Evolutionary conservation across 1,140 invertebrate genomes (phyloP).

Genomic region (Vollenhovia emeryi): DNA sequence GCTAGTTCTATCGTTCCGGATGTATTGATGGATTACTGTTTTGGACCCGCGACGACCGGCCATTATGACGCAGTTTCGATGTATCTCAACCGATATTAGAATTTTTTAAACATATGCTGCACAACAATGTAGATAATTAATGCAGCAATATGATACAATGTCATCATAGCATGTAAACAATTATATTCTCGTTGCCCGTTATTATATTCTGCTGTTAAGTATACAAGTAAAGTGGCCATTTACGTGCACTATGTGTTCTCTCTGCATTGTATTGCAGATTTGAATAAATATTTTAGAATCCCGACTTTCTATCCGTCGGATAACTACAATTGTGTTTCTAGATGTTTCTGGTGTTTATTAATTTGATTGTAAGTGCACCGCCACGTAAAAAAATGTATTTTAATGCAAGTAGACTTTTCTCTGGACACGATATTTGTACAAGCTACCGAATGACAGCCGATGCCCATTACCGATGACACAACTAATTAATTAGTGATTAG

Average conservation of each 20-base stretch:
- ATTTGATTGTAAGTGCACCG: background rate
- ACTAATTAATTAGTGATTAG: conserved; percentile 82
- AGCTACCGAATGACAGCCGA: conserved; percentile 15
- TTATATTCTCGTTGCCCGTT: conserved; percentile 33
- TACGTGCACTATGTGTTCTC: background rate
- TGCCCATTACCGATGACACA: conserved; percentile 24
- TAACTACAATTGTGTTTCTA: background rate
- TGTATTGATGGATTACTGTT: conserved; percentile 79
- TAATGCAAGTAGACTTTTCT: background rate
- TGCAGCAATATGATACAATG: background rate
- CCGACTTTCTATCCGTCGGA: background rate
- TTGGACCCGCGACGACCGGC: conserved; percentile 62
- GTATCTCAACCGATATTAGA: conserved; percentile 48
- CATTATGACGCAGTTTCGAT: conserved; percentile 40
- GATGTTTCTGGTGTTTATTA: background rate
- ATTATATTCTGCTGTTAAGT: background rate
- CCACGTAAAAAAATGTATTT: background rate
- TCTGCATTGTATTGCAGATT: background rate
- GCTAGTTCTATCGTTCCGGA: conserved; percentile 65
- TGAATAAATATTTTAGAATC: background rate
- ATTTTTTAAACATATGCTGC: conserved; percentile 25
- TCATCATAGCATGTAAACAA: conserved; percentile 22
- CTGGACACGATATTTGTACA: conserved; percentile 16
- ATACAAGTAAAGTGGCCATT: conserved; percentile 4
- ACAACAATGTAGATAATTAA: conserved; percentile 40